phyloP scores from a whole-genome alignment of 2,888 invertebrate genomes.

The Podotricha telesiphe region DNA sequence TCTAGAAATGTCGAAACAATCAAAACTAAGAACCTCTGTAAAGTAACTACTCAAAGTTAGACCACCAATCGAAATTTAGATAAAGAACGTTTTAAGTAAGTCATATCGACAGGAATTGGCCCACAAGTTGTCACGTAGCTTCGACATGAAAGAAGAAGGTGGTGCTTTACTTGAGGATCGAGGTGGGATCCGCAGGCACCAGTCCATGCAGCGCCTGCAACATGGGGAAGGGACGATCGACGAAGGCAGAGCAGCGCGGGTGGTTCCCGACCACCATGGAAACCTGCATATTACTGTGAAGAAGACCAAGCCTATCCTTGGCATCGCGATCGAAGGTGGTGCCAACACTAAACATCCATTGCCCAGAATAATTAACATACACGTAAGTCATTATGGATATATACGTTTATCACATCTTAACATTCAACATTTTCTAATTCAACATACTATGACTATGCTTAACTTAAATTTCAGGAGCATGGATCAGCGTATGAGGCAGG shows the following conservation, averaged over 20 bases:
- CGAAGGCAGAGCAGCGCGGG: slow-evolving; percentile 84
- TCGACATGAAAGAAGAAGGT: slow-evolving; percentile 94
- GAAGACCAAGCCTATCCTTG: slow-evolving; percentile 96
- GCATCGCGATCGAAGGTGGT: slow-evolving; percentile 98
- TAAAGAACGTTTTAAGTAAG: slow-evolving; percentile 46
- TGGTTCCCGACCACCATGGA: slow-evolving; percentile 93
- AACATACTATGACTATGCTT: neutral
- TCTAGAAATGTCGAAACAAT: slow-evolving; percentile 22
- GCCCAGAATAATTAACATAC: slow-evolving; percentile 97
- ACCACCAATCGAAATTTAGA: slow-evolving; percentile 38
- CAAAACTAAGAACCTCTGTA: slow-evolving; percentile 26
- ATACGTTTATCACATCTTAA: too few species aligned
- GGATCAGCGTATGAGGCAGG: slow-evolving; percentile 97
- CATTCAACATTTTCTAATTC: too few species aligned
- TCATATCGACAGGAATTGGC: slow-evolving; percentile 88
- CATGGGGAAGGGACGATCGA: slow-evolving; percentile 81
- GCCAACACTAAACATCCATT: slow-evolving; percentile 97
- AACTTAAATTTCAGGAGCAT: slow-evolving; percentile 87
- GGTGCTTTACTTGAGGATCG: slow-evolving; percentile 87
- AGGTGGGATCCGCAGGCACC: slow-evolving; percentile 87
- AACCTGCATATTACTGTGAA: slow-evolving; percentile 94
- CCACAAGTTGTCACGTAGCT: slow-evolving; percentile 93
- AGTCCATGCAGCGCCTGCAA: slow-evolving; percentile 90
- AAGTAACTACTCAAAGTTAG: slow-evolving; percentile 28
- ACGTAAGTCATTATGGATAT: slow-evolving; percentile 85